Evolutionary conservation across 1,140 invertebrate species (phyloP).

Genomic region (Hylaeus volcanicus): DNA sequence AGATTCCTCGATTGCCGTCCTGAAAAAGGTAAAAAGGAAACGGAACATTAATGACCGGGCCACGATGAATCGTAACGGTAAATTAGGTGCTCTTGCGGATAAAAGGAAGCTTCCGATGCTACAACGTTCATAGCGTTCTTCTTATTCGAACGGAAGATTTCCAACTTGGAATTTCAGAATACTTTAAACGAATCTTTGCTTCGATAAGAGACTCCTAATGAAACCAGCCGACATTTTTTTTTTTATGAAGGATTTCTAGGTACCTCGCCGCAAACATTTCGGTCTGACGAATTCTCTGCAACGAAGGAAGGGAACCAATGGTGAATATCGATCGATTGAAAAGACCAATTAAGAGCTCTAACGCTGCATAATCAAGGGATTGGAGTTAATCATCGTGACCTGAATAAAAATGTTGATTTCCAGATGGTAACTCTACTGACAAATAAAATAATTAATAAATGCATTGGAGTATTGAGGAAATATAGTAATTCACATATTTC

Average conservation of each 20-base stretch:
- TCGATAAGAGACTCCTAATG: constrained; percentile 26
- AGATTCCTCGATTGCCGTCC: constrained; percentile 72
- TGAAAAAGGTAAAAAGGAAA: constrained; percentile 44
- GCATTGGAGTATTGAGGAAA: too few relatives aligned
- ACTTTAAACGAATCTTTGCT: constrained; percentile 32
- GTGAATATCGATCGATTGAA: background rate
- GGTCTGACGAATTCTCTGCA: background rate
- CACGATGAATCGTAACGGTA: constrained; percentile 36
- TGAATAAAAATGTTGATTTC: background rate
- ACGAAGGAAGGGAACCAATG: background rate
- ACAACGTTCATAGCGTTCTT: background rate
- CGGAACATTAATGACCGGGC: constrained; percentile 5
- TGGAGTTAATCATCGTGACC: background rate
- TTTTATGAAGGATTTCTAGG: background rate
- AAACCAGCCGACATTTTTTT: constrained; percentile 32
- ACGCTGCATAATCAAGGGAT: background rate
- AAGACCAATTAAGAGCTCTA: background rate
- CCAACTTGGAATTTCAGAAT: background rate
- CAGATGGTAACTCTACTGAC: too few relatives aligned
- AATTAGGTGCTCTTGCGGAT: constrained; percentile 25
- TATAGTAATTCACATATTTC: too few relatives aligned
- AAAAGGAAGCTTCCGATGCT: constrained; percentile 12
- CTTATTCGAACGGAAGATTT: background rate
- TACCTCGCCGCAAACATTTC: background rate
- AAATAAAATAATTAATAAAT: too few relatives aligned